Percentiles rank a stretch among this genome's conserved stretches.
Evolutionary conservation across 2,888 invertebrate genomes (phyloP).

Genomic region (Antheraea yamamai): DNA sequence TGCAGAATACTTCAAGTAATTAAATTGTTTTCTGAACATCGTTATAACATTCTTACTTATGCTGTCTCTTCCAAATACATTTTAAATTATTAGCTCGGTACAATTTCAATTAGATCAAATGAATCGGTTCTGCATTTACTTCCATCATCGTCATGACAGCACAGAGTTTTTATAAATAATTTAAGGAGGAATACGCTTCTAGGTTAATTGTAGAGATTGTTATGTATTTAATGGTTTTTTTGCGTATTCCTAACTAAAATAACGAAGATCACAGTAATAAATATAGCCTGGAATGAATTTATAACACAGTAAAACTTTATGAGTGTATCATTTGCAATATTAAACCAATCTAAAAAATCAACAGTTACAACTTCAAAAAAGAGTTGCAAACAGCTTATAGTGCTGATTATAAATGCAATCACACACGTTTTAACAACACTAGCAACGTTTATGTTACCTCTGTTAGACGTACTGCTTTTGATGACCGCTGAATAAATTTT

Average conservation of each 20-base stretch:
- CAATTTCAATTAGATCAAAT: too few species aligned
- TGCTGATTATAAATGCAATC: constrained; percentile 52
- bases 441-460: constrained; percentile 11
- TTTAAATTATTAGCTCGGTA: too few species aligned
- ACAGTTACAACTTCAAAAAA: constrained; percentile 41
- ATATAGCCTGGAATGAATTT: constrained; percentile 31
- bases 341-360: constrained; percentile 41
- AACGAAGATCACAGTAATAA: constrained; percentile 9
- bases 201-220: neutral
- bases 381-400: constrained; percentile 53
- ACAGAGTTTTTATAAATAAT: neutral
- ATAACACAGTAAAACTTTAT: constrained; percentile 29
- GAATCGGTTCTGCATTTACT: too few species aligned
- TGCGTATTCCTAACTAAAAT: constrained; percentile 9
- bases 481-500: constrained; percentile 52
- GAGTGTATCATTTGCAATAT: neutral
- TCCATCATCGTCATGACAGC: too few species aligned
- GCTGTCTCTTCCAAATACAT: too few species aligned
- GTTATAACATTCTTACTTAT: too few species aligned
- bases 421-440: constrained; percentile 35
- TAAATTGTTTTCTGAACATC: too few species aligned
- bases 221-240: neutral
- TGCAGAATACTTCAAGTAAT: too few species aligned
- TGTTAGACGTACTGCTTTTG: constrained; percentile 24
- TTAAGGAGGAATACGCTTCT: neutral